Evolutionary conservation across 1,140 invertebrate genomes (phyloP).

Genomic region (Zaprionus nigranus): DNA sequence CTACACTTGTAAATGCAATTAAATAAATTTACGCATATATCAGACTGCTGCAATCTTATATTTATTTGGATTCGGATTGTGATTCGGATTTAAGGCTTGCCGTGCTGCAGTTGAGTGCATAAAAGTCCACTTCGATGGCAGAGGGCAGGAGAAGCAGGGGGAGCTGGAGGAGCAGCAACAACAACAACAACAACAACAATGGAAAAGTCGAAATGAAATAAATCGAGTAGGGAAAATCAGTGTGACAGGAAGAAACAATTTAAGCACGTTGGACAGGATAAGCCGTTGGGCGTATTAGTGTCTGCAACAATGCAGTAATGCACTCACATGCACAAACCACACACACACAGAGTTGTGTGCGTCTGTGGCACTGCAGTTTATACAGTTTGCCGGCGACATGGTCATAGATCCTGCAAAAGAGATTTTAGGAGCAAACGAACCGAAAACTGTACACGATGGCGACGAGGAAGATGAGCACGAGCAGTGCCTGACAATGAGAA

Average conservation of each 20-base stretch:
- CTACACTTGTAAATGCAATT: conserved; percentile 58
- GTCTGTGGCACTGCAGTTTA: conserved; percentile 60
- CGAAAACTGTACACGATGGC: conserved; percentile 74
- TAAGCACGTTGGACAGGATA: conserved; percentile 82
- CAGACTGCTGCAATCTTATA: conserved; percentile 49
- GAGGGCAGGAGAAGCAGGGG: conserved; percentile 16
- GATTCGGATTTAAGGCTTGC: conserved; percentile 54
- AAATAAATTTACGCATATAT: conserved; percentile 52
- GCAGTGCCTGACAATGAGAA: conserved; percentile 48
- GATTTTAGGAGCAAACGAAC: conserved; percentile 79
- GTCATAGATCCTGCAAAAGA: conserved; percentile 73
- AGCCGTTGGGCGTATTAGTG: conserved; percentile 65
- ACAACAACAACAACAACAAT: conserved; percentile 39
- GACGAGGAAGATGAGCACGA: conserved; percentile 34
- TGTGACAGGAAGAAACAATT: conserved; percentile 82
- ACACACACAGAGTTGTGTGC: not conserved
- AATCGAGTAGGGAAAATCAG: conserved; percentile 77
- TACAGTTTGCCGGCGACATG: conserved; percentile 59
- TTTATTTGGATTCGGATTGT: conserved; percentile 64
- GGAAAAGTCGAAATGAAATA: conserved; percentile 67
- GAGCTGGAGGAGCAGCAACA: conserved; percentile 15
- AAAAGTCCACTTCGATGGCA: conserved; percentile 60
- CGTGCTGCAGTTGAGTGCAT: conserved; percentile 50
- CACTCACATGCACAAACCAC: conserved; percentile 29
- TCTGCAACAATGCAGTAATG: conserved; percentile 74